Evolutionary conservation across 2,888 invertebrate genomes (phyloP).

Genomic region (Stictocephala bisonia): DNA sequence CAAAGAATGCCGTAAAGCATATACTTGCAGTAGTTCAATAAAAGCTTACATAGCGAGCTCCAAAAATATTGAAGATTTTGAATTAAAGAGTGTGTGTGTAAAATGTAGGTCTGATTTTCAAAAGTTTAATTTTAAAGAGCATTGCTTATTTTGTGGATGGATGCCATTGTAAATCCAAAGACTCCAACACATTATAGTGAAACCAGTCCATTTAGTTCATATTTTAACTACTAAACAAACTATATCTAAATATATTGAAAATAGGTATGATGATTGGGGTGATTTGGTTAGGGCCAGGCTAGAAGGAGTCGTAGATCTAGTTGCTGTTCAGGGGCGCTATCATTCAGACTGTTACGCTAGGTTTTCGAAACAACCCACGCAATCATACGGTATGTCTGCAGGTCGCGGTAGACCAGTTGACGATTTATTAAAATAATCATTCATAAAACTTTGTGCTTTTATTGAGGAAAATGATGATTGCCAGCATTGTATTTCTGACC

Average conservation of each 20-base stretch:
- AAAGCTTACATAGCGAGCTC: neutral
- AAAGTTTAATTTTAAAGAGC: constrained; percentile 22
- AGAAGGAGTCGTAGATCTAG: constrained; percentile 1
- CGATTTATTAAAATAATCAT: neutral
- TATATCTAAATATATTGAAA: constrained; percentile 17
- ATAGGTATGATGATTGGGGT: constrained; percentile 23
- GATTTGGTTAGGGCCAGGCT: constrained; percentile 21
- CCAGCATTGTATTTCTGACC: neutral
- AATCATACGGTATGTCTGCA: neutral
- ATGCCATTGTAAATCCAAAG: neutral
- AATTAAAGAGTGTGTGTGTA: neutral
- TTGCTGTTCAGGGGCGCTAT: neutral
- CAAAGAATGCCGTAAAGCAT: constrained; percentile 18
- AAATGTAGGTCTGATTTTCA: neutral
- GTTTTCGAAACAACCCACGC: neutral
- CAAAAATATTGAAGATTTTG: neutral
- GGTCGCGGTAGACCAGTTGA: neutral
- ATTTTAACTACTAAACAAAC: constrained; percentile 5
- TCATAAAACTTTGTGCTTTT: neutral
- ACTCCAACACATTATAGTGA: neutral
- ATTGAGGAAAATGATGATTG: neutral
- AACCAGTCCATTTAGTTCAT: neutral
- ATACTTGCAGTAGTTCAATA: constrained; percentile 14
- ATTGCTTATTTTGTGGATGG: constrained; percentile 9
- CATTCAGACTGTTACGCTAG: neutral